phyloP scores from a whole-genome alignment of 2,797 vertebrate genomes.

The Acanthurus tractus region DNA sequence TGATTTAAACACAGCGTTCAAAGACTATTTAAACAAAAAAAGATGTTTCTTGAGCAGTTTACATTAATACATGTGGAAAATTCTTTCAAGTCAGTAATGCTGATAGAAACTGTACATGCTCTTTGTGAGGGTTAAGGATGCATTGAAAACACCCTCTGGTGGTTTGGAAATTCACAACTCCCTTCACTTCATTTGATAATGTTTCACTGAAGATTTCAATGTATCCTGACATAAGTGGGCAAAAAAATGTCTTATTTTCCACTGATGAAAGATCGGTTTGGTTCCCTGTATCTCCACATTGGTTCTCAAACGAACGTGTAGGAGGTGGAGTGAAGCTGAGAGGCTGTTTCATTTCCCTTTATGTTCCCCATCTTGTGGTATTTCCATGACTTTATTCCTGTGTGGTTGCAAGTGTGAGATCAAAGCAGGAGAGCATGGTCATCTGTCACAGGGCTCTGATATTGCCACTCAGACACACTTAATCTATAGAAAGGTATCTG shows the following conservation, averaged over 20 bases:
- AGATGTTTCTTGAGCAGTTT: not conserved
- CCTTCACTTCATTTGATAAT: not conserved
- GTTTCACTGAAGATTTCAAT: constrained; percentile 1
- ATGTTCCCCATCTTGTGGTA: constrained; percentile 26
- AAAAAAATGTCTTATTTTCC: not conserved
- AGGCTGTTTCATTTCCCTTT: constrained; percentile 38
- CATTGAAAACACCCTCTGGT: constrained; percentile 9
- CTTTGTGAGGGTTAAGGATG: not conserved
- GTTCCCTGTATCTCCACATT: constrained; percentile 20
- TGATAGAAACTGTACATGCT: not conserved
- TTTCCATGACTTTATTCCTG: constrained; percentile 34
- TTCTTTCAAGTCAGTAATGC: constrained; percentile 7
- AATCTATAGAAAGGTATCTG: constrained; percentile 40
- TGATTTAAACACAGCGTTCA: constrained; percentile 31
- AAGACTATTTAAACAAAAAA: constrained; percentile 15
- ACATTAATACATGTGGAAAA: not conserved
- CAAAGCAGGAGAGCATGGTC: constrained; percentile 42
- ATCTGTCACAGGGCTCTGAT: constrained; percentile 42
- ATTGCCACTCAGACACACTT: constrained; percentile 44
- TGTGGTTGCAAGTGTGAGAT: constrained; percentile 35
- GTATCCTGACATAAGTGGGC: constrained; percentile 7
- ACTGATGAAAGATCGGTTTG: not conserved
- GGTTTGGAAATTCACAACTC: not conserved
- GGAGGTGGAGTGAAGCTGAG: constrained; percentile 28
- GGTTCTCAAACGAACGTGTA: constrained; percentile 40